These are phyloP conservation scores for Mustela nigripes DNA, from an alignment of 2,113 vertebrate genomes.

Conservation along the genomic window DNA sequence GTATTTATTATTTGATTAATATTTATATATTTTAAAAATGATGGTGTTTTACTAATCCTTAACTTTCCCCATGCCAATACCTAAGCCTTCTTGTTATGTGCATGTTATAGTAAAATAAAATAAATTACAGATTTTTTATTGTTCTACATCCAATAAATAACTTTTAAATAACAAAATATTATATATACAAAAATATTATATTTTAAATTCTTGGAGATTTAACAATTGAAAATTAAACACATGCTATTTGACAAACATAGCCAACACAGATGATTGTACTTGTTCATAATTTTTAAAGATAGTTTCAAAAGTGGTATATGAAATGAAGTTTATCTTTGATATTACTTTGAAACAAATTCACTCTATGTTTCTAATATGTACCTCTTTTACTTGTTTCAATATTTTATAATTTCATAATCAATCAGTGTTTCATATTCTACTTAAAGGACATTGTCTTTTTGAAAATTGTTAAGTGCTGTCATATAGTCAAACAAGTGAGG, in stretches of 20 bases:
- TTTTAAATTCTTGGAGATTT: not conserved
- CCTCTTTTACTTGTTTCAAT: conserved; percentile 63
- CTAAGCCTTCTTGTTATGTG: not conserved
- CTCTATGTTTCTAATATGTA: not conserved
- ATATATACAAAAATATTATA: not conserved
- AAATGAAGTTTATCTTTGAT: not conserved
- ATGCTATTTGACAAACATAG: not conserved
- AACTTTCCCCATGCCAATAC: not conserved
- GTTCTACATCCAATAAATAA: not conserved
- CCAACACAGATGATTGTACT: not conserved
- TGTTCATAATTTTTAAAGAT: not conserved
- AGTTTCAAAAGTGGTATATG: not conserved
- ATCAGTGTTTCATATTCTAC: conserved; percentile 62
- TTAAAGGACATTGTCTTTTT: conserved; percentile 58
- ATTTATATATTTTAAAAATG: not conserved
- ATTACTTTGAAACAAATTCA: not conserved
- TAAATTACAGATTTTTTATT: not conserved
- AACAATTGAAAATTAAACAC: not conserved
- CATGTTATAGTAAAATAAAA: not conserved
- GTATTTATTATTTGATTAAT: not conserved
- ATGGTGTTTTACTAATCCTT: not conserved
- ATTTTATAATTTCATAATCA: conserved; percentile 64
- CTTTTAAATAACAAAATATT: not conserved
- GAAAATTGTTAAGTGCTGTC: conserved; percentile 74
- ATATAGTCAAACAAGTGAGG: conserved; percentile 70